phyloP scores from a whole-genome alignment of 1,140 invertebrate species.

The Medauroidea extradentata region DNA sequence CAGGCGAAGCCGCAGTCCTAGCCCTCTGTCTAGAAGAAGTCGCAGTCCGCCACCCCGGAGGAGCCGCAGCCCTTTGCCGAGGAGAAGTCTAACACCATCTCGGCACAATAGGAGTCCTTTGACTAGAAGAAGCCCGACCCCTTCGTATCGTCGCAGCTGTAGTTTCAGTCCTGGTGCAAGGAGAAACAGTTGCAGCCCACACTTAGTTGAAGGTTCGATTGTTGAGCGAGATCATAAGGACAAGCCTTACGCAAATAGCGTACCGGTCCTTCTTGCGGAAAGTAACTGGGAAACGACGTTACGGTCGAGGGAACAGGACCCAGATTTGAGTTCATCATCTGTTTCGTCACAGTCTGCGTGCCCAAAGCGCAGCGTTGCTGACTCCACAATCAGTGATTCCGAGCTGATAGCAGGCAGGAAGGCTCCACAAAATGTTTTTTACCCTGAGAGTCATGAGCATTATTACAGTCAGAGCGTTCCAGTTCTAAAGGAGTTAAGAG shows the following conservation, averaged over 20 bases:
- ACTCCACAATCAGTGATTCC: constrained; percentile 49
- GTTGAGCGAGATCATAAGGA: no score
- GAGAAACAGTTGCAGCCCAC: no score
- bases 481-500: neutral
- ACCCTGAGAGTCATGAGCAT: neutral
- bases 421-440: neutral
- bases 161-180: no score
- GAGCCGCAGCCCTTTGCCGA: neutral
- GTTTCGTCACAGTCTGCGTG: constrained; percentile 24
- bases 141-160: no score
- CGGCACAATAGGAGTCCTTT: no score
- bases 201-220: no score
- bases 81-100: no score
- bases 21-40: neutral
- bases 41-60: neutral
- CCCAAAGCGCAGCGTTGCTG: constrained; percentile 43
- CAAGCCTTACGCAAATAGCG: no score
- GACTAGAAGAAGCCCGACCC: no score
- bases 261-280: no score
- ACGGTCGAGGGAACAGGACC: constrained; percentile 2
- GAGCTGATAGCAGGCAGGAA: constrained; percentile 32
- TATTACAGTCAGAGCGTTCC: neutral
- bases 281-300: neutral
- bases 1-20: constrained; percentile 3
- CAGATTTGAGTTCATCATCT: constrained; percentile 10